phyloP scores from a whole-genome alignment of 2,797 vertebrate species.

The Onychomys arenicola region DNA sequence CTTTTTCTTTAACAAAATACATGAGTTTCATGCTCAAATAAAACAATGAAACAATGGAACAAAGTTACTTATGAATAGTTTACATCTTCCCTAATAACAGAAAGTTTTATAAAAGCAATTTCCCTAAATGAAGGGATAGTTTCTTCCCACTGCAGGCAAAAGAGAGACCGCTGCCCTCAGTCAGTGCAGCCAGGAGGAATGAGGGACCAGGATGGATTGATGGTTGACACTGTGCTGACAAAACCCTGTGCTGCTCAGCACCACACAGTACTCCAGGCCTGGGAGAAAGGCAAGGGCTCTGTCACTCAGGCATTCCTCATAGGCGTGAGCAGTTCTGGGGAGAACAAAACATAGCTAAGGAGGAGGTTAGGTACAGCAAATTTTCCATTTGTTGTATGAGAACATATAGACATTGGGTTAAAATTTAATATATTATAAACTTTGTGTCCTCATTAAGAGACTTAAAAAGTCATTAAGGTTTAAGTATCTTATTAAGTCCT shows the following conservation, averaged over 20 bases:
- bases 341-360: not conserved
- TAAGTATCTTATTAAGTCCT: not conserved
- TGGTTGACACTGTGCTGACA: not conserved
- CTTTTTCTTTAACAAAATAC: not conserved
- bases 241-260: not conserved
- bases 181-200: not conserved
- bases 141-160: not conserved
- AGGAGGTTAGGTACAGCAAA: not conserved
- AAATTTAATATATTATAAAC: conserved; percentile 25
- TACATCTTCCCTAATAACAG: not conserved
- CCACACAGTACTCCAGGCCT: not conserved
- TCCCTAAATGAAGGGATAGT: not conserved
- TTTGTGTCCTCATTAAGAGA: not conserved
- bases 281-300: too few species aligned
- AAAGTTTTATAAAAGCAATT: not conserved
- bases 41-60: not conserved
- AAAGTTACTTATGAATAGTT: not conserved
- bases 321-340: not conserved
- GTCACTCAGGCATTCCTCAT: not conserved
- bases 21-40: not conserved
- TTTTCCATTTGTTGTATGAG: conserved; percentile 20
- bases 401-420: not conserved
- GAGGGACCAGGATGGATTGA: not conserved
- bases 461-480: not conserved
- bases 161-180: not conserved